These are phyloP conservation scores for Glaucomys volans DNA, from an alignment of 2,113 vertebrate species.

Conservation along the genomic window DNA sequence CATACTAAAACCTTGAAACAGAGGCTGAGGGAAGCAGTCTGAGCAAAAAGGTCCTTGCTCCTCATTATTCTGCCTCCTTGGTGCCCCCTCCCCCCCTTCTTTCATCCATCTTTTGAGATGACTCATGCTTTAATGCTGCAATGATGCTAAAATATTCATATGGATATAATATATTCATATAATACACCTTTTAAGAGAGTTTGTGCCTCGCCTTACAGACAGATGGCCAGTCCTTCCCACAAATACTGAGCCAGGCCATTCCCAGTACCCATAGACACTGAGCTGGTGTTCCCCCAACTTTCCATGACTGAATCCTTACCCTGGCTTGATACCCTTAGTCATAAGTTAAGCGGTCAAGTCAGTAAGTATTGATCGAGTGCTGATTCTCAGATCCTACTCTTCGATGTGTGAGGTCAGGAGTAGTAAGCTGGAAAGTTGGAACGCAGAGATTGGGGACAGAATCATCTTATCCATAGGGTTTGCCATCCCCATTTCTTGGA, in stretches of 20 bases:
- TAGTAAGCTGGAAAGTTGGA: not conserved
- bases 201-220: slow-evolving; percentile 1
- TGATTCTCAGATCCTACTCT: not conserved
- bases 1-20: slow-evolving; percentile 26
- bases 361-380: not conserved
- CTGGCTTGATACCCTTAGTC: not conserved
- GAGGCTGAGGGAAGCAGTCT: not conserved
- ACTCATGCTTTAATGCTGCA: slow-evolving; percentile 36
- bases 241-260: not conserved
- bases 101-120: slow-evolving; percentile 23
- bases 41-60: not conserved
- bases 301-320: not conserved
- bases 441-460: not conserved
- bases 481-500: not conserved
- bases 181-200: slow-evolving; percentile 26
- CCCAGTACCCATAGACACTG: not conserved
- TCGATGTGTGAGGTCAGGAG: not conserved
- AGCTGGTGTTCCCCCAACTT: not conserved
- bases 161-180: not conserved
- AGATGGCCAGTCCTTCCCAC: not conserved
- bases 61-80: not conserved
- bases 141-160: slow-evolving; percentile 15
- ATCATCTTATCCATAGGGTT: not conserved
- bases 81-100: not conserved
- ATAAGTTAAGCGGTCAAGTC: not conserved